Evolutionary conservation across 2,888 invertebrate species (phyloP).

Genomic region (Conchocele bisecta): DNA sequence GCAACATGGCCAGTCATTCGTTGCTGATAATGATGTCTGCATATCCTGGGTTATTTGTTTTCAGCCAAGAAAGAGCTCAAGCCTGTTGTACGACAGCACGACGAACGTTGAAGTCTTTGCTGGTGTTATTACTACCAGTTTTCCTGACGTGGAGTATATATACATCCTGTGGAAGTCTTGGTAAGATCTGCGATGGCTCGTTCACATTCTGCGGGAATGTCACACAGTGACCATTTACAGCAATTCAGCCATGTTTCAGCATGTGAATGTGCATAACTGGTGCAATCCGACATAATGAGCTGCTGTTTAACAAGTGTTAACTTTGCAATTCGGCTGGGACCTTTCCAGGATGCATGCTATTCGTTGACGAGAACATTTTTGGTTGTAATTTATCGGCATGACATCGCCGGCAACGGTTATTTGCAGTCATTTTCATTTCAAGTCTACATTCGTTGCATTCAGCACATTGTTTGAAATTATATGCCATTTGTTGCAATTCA

Average conservation of each 20-base stretch:
- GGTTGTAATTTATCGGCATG: no score
- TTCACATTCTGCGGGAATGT: conserved; percentile 48
- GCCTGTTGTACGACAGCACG: conserved; percentile 33
- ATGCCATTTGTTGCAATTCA: conserved; percentile 30
- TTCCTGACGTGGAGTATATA: conserved; percentile 33
- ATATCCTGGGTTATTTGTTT: conserved; percentile 47
- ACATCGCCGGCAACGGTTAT: conserved; percentile 2
- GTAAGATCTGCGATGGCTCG: conserved; percentile 31
- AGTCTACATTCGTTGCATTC: conserved; percentile 23
- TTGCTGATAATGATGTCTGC: conserved; percentile 31
- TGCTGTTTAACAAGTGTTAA: conserved; percentile 36
- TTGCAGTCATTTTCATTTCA: conserved; percentile 22
- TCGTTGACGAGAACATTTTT: no score
- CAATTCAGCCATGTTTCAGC: conserved; percentile 52
- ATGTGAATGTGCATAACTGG: no score
- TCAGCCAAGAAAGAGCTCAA: conserved; percentile 47
- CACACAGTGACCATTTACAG: conserved; percentile 49
- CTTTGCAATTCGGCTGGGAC: conserved; percentile 15
- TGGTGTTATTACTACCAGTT: conserved; percentile 42
- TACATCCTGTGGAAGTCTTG: conserved; percentile 33
- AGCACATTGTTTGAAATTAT: conserved; percentile 16
- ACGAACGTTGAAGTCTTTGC: conserved; percentile 46
- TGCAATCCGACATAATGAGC: conserved; percentile 18
- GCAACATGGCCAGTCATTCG: conserved; percentile 29
- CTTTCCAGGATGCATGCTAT: no score